Base-by-base conservation (phyloP, 2,797 vertebrate genomes). In the Fistularia tabacaria region DNA sequence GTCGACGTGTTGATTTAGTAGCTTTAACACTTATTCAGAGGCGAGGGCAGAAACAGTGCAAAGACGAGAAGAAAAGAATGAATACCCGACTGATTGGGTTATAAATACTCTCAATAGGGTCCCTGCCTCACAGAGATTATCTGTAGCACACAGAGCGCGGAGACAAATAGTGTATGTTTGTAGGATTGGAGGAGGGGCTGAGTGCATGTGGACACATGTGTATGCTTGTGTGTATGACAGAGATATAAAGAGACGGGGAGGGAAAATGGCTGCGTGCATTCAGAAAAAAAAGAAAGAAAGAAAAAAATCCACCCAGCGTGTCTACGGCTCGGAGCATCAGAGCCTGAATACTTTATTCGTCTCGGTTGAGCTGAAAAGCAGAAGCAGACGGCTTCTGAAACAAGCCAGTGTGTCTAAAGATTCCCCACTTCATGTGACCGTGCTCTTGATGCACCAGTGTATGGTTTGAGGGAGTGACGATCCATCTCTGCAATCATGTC, bases 21-120 rank as follows among this genome's bases (percentile, higher is more conserved):
- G 52, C 62, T 75, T 62, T 54, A 64, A 66, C 65, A 54, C 64
- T 70, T 12, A 25, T n/a, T 47, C 46, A 8, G 38, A 56, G 49
- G 67, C 58, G 54, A 60, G 51, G 50, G 55, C 62, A 77, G 69
- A 65, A 69, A 73, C 67, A 70, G 65, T 56, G 54, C 25, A 10
- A 53, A 57, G 73, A 62, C 54, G 56, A 64, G 73, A 69, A 69
- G 59, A 52, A 62, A 59, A 65, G 47, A 48, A 64, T 86, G 81
- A 87, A 86, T 89, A 78, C 65, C 40, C 51, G 11, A 79, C 82
- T 88, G 87, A 88, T 88, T 89, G 79, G 70, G 72, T 79, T 82
- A 77, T 80, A 83, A 85, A 88, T 82, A 68, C 76, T 74, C 73
- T 87, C 76, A 81, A 73, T 70, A 77, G 83, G 78, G 76, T 73